Base-by-base conservation (phyloP, 2,113 vertebrate species). In the Scophthalmus maximus region DNA sequence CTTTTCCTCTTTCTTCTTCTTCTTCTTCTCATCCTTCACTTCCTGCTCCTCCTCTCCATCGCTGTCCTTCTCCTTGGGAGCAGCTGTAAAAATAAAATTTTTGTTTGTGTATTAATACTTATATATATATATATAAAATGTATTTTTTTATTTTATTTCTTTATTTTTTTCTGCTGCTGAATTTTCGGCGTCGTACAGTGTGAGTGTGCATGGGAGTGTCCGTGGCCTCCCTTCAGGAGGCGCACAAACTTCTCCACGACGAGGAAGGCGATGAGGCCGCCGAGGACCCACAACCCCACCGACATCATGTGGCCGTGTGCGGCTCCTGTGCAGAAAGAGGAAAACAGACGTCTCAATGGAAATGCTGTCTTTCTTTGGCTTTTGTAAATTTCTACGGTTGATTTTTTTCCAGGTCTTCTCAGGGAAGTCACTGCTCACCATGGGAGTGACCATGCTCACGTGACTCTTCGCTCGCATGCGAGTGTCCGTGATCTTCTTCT, bases 191-290 rank as follows among this genome's bases (percentile, higher is more conserved):
- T 20, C 49, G 3, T 82, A 91, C 91, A 76, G 0, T 88, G 90
- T 0, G 88, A 78, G 86, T 87, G 87, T 1, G 79, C 23, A 22
- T 93, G 92, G 1, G 92, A 91, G 30, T 93, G 93, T 6, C 83
- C 82, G 0, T 94, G 95, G 0, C 91, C 94, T 32, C 94, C 96
- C 82, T 96, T 97, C 59, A 96, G 79, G 10, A 96, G 93, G 47
- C 96, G 94, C 59, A 97, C 96, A 90, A 95, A 95, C 32, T 96
- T 96, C 91, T 97, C 96, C 29, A 97, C 95, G 29, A 95, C 93
- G 32, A 97, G 92, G 84, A 97, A 97, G n/a, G 95, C 94, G 12
- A 97, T 92, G 68, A 97, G 96, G 30, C 96, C 96, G 2, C 91
- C 93, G 12, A 97, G 94, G 17, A 96, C 96, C 96, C 96, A 97